Conservation (phyloP, 2,888 invertebrate genomes). For the Erpobdella octoculata region DNA sequence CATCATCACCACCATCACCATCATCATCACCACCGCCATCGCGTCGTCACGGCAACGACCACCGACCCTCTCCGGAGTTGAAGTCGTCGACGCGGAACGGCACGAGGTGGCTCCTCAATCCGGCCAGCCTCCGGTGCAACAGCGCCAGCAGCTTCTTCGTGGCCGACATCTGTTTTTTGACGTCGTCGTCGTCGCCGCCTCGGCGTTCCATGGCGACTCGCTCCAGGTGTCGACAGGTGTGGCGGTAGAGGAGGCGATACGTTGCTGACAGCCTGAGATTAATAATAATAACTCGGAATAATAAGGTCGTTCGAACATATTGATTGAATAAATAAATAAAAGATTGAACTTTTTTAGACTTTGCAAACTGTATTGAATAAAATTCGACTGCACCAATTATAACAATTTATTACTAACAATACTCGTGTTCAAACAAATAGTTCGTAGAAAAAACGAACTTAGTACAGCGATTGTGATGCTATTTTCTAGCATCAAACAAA, state of each 20-base stretch:
- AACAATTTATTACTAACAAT: too few species aligned
- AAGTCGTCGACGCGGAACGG: constrained; percentile 15
- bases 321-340: too few species aligned
- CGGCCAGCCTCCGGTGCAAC: constrained; percentile 9
- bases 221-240: constrained; percentile 2
- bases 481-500: too few species aligned
- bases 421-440: too few species aligned
- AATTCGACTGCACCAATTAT: too few species aligned
- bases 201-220: background rate
- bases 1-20: background rate
- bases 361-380: too few species aligned
- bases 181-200: background rate
- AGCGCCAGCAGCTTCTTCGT: constrained; percentile 18
- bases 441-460: too few species aligned
- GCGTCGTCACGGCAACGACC: too few species aligned
- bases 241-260: background rate
- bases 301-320: too few species aligned
- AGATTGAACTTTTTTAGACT: too few species aligned
- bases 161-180: background rate
- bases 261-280: constrained; percentile 4
- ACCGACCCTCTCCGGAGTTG: background rate
- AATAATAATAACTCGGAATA: too few species aligned
- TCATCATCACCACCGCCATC: background rate
- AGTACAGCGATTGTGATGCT: too few species aligned
- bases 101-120: background rate